Evolutionary conservation across 2,888 invertebrate genomes (phyloP), one percentile per base, ranked within the genome.

Genomic region (Callosobruchus maculatus): DNA sequence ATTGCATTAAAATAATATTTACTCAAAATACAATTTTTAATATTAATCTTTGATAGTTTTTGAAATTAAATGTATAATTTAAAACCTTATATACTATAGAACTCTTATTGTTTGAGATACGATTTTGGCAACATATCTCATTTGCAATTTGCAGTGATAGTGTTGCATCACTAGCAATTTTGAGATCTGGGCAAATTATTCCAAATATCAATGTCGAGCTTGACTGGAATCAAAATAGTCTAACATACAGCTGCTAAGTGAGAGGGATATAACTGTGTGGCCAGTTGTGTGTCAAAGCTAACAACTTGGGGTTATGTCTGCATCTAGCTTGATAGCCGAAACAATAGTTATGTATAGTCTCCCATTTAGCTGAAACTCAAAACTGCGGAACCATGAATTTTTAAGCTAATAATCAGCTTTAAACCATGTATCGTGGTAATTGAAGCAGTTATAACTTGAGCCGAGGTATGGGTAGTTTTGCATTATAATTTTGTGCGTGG

Each of bases 241-340:
- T 77, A 74, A 77, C 83, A 84, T 83, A 83, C 83, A 80, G 83
- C 81, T 81, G 82, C 80, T 82, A 73, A 77, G 78, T 79, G 80
- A 81, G 78, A 80, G 77, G 80, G 77, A 77, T 30, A 77, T 77
- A 77, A 78, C 77, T 78, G 78, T 78, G 78, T 80, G 80, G 79
- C 81, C 81, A 82, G 80, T 79, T 81, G 79, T 81, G 77, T 82
- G 80, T 82, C 79, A 79, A 82, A 82, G 81, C 81, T 80, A 81
- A 82, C 82, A 82, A 82, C 78, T 75, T 80, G 76, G 30, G 21
- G n/a, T 70, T 77, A 73, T 73, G 71, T 72, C 70, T 49, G 49
- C 49, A 49, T 49, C 49, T 49, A 49, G 49, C 7, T 1, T 49
- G 49, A 49, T 13, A 49, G 49, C 49, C 49, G 49, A 7, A 49